These are phyloP conservation scores for Chouioia cunea DNA, from an alignment of 2,888 invertebrate genomes.

Conservation along the genomic window DNA sequence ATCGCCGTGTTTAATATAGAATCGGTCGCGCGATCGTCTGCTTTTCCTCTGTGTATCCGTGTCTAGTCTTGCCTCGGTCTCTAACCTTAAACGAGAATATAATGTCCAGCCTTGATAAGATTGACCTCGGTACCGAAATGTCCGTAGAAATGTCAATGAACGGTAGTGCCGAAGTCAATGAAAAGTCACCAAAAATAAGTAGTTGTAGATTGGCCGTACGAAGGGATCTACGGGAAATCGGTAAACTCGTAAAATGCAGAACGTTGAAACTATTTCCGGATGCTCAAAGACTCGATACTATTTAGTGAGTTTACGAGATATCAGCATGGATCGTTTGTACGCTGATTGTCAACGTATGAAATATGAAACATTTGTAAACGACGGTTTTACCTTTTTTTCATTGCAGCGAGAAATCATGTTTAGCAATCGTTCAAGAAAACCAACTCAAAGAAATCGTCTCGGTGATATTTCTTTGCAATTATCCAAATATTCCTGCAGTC, in stretches of 20 bases:
- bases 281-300: not conserved
- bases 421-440: slow-evolving; percentile 70
- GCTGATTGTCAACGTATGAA: too few species aligned
- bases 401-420: slow-evolving; percentile 70
- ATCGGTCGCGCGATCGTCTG: not conserved
- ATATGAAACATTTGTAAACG: not conserved
- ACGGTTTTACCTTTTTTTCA: slow-evolving; percentile 14
- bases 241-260: slow-evolving; percentile 53
- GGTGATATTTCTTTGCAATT: slow-evolving; percentile 65
- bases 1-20: slow-evolving; percentile 5
- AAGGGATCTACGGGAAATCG: slow-evolving; percentile 57
- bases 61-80: not conserved
- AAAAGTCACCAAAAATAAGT: slow-evolving; percentile 5
- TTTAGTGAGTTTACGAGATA: slow-evolving; percentile 16
- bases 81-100: not conserved
- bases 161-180: not conserved
- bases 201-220: slow-evolving; percentile 43
- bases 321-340: not conserved
- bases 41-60: not conserved
- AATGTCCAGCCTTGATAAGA: not conserved
- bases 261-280: slow-evolving; percentile 48
- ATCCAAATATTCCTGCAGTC: slow-evolving; percentile 73
- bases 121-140: slow-evolving; percentile 26
- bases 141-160: slow-evolving; percentile 2
- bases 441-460: slow-evolving; percentile 58